Evolutionary conservation across 1,140 invertebrate genomes (phyloP).

Genomic region (Hestina assimilis): DNA sequence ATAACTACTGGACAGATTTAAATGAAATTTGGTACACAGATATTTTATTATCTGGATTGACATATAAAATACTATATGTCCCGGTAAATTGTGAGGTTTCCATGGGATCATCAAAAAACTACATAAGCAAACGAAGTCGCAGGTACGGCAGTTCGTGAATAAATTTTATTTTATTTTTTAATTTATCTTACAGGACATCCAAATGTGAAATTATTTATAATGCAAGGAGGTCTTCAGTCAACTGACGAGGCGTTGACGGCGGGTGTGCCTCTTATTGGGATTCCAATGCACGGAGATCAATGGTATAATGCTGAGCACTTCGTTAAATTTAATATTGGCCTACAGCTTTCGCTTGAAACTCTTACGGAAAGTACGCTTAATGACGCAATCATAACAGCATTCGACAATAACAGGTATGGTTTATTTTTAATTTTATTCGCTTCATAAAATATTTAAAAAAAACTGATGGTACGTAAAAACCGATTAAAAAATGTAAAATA

Average conservation of each 20-base stretch:
- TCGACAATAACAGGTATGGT: constrained; percentile 5
- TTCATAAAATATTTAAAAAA: not conserved
- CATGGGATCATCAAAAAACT: no score
- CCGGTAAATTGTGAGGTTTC: no score
- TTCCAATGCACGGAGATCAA: constrained; percentile 40
- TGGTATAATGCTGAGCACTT: constrained; percentile 19
- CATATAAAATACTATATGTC: no score
- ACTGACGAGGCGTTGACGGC: no score
- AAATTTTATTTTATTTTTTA: not conserved
- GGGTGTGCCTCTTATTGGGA: constrained; percentile 25
- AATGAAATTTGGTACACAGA: no score
- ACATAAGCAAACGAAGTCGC: no score
- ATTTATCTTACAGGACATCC: constrained; percentile 27
- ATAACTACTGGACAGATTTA: no score
- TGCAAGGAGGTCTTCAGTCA: no score
- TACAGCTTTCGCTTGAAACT: constrained; percentile 6
- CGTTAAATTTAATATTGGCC: constrained; percentile 10
- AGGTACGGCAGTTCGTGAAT: no score
- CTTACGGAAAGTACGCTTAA: constrained; percentile 72
- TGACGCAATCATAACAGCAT: constrained; percentile 24
- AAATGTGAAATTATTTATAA: constrained; percentile 25
- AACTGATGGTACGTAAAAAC: no score
- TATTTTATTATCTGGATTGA: no score
- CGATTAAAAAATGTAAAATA: not conserved
- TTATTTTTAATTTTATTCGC: not conserved